phyloP scores from a whole-genome alignment of 2,797 vertebrate genomes.

The Heteromormyrus szaboi region DNA sequence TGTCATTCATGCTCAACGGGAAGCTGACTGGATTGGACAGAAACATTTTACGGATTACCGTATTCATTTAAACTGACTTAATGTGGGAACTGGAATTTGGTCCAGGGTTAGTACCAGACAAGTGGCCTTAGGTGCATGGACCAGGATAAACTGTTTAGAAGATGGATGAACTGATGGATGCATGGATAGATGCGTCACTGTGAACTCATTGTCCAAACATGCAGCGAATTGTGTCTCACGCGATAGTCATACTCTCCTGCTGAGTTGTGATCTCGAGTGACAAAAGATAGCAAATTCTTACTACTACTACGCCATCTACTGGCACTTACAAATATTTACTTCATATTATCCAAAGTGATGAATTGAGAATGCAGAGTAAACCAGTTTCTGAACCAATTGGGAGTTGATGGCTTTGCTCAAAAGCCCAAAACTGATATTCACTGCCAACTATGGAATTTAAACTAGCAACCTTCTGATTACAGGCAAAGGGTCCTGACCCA shows the following conservation, averaged over 20 bases:
- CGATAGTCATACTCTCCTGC: not conserved
- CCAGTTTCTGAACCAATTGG: not conserved
- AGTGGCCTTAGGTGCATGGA: not conserved
- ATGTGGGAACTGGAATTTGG: not conserved
- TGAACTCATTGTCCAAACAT: not conserved
- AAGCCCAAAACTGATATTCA: not conserved
- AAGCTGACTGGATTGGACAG: not conserved
- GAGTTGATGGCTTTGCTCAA: not conserved
- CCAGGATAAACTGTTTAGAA: not conserved
- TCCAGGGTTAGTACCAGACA: not conserved
- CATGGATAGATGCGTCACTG: not conserved
- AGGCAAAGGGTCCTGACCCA: not conserved
- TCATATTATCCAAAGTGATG: not conserved
- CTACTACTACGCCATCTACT: not conserved
- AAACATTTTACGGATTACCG: not conserved
- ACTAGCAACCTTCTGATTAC: not conserved
- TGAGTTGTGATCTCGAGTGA: not conserved
- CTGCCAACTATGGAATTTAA: not conserved
- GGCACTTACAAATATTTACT: not conserved
- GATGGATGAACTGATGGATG: not conserved
- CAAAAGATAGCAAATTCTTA: not conserved
- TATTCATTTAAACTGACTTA: not conserved
- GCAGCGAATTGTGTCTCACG: not conserved
- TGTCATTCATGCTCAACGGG: not conserved
- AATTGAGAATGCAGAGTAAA: not conserved